Percentiles rank a stretch among this genome's conserved stretches.
Conservation (phyloP, 2,113 vertebrate genomes). For the Trinectes maculatus region DNA sequence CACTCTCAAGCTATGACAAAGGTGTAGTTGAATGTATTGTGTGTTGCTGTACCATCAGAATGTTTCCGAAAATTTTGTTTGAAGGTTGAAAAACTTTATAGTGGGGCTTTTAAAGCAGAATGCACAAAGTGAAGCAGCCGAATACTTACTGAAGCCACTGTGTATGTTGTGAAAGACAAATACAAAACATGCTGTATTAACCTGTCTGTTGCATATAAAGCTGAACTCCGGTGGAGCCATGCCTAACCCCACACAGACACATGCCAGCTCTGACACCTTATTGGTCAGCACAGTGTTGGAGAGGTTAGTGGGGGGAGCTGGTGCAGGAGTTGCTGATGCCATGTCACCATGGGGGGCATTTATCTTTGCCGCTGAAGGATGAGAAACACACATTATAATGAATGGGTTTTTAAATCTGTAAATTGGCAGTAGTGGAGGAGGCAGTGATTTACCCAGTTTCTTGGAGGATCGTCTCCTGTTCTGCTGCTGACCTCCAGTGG, state of each 20-base stretch:
- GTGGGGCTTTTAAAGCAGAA: not conserved
- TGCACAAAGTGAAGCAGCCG: not conserved
- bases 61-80: not conserved
- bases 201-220: constrained; percentile 90
- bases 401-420: not conserved
- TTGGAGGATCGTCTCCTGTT: constrained; percentile 85
- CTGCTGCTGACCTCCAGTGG: constrained; percentile 74
- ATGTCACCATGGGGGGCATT: constrained; percentile 80
- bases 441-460: constrained; percentile 85
- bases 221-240: constrained; percentile 94
- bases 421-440: not conserved
- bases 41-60: too few relatives aligned
- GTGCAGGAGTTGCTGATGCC: constrained; percentile 65
- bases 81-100: not conserved
- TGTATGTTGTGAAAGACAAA: not conserved
- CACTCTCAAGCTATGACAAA: too few relatives aligned
- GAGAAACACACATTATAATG: not conserved
- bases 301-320: constrained; percentile 19
- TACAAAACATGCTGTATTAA: constrained; percentile 42
- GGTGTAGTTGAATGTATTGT: too few relatives aligned
- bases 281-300: constrained; percentile 74
- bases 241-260: constrained; percentile 86
- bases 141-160: not conserved
- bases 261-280: constrained; percentile 88
- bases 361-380: constrained; percentile 84